Evolutionary conservation across 2,888 invertebrate species (phyloP).

Genomic region (Mechanitis mazaeus): DNA sequence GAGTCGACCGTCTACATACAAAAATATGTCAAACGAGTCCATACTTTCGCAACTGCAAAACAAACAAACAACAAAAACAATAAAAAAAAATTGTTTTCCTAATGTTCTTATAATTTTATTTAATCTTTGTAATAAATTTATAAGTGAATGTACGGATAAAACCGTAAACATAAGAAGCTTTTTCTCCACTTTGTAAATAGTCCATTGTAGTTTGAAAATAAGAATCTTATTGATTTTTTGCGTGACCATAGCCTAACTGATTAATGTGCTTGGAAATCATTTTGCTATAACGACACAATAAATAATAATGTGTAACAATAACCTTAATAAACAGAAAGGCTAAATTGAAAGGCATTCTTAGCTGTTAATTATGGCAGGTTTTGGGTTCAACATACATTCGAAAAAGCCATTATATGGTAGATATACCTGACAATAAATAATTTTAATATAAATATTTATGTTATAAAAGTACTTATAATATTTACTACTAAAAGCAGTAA

Average conservation of each 20-base stretch:
- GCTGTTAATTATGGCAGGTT: constrained; percentile 22
- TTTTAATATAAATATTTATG: too few species aligned
- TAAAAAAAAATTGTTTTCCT: constrained; percentile 20
- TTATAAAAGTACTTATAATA: too few species aligned
- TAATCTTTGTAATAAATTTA: not conserved
- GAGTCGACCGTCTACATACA: constrained; percentile 88
- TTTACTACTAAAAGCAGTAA: too few species aligned
- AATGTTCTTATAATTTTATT: constrained; percentile 3
- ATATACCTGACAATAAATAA: too few species aligned
- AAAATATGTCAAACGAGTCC: constrained; percentile 86
- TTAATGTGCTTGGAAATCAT: constrained; percentile 7
- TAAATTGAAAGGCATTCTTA: constrained; percentile 23
- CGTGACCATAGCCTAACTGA: constrained; percentile 17
- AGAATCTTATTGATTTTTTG: not conserved
- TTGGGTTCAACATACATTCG: too few species aligned
- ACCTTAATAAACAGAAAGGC: constrained; percentile 26
- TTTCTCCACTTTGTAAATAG: too few species aligned
- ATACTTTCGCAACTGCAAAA: constrained; percentile 84
- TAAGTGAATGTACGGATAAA: too few species aligned
- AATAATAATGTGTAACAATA: constrained; percentile 25
- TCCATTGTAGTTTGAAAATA: too few species aligned
- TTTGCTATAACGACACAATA: constrained; percentile 21
- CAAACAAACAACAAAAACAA: constrained; percentile 33
- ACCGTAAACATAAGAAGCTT: too few species aligned
- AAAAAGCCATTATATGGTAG: too few species aligned